Conservation (phyloP, 2,888 invertebrate species). For the Lithophane ornitopus region DNA sequence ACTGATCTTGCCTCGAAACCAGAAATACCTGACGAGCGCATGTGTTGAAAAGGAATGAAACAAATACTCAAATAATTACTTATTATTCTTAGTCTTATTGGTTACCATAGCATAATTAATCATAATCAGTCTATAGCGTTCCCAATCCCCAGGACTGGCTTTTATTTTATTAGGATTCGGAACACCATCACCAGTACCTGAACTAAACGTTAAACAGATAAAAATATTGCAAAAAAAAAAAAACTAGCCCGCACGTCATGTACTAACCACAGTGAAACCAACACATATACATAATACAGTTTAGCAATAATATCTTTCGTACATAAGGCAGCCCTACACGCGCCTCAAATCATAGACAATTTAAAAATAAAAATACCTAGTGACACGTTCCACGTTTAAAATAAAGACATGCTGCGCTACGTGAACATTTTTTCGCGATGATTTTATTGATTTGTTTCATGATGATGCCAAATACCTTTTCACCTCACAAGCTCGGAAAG, state of each 20-base stretch:
- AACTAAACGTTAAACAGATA: neutral
- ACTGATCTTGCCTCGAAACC: neutral
- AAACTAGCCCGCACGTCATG: neutral
- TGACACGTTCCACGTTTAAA: slow-evolving; percentile 35
- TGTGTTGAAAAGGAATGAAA: neutral
- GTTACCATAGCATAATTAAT: neutral
- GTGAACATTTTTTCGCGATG: slow-evolving; percentile 27
- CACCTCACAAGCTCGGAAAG: no score
- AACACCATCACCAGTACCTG: neutral
- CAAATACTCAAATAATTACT: neutral
- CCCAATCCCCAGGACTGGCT: neutral
- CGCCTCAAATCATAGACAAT: slow-evolving; percentile 26
- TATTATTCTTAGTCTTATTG: neutral
- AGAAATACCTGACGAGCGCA: neutral
- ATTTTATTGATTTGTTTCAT: slow-evolving; percentile 11
- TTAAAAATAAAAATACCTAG: slow-evolving; percentile 42
- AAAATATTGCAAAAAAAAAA: neutral
- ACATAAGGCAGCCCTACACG: neutral
- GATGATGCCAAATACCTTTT: slow-evolving; percentile 37
- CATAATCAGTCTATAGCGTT: neutral
- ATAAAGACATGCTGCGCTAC: slow-evolving; percentile 29
- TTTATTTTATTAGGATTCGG: neutral
- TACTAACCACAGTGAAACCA: no score
- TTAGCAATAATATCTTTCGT: neutral
- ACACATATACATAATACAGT: neutral